Percentiles rank a stretch among this genome's conserved stretches.
phyloP scores from a whole-genome alignment of 2,888 invertebrate genomes.

The Pseudococcus jackbeardsleyi region DNA sequence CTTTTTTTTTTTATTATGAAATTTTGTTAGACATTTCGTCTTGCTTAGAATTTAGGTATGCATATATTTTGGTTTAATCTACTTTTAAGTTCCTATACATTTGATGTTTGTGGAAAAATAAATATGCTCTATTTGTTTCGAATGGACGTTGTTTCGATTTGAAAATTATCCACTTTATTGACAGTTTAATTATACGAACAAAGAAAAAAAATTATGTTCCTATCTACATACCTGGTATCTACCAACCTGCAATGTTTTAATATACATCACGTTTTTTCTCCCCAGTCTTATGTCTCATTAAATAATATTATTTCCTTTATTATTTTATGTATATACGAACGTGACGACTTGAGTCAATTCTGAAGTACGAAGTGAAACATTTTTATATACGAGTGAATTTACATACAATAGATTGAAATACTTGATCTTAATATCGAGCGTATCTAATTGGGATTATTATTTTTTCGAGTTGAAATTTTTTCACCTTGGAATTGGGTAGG shows the following conservation, averaged over 20 bases:
- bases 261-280: neutral
- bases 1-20: too few relatives aligned
- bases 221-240: too few relatives aligned
- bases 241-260: neutral
- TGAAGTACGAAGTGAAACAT: neutral
- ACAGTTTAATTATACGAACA: neutral
- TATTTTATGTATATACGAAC: neutral
- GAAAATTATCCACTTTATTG: too few relatives aligned
- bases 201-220: neutral
- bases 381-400: neutral
- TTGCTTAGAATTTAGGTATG: too few relatives aligned
- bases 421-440: neutral
- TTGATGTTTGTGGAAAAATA: too few relatives aligned
- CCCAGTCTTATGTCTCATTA: neutral
- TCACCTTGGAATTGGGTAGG: neutral
- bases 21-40: too few relatives aligned
- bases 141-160: too few relatives aligned
- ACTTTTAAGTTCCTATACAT: too few relatives aligned
- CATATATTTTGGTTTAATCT: too few relatives aligned
- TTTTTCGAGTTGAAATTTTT: neutral
- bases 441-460: conserved; percentile 10
- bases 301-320: conserved; percentile 10
- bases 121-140: too few relatives aligned
- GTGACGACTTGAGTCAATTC: neutral
- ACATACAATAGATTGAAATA: conserved; percentile 1